phyloP scores from a whole-genome alignment of 1,140 invertebrate species.

The Leptinotarsa undecemlineata region DNA sequence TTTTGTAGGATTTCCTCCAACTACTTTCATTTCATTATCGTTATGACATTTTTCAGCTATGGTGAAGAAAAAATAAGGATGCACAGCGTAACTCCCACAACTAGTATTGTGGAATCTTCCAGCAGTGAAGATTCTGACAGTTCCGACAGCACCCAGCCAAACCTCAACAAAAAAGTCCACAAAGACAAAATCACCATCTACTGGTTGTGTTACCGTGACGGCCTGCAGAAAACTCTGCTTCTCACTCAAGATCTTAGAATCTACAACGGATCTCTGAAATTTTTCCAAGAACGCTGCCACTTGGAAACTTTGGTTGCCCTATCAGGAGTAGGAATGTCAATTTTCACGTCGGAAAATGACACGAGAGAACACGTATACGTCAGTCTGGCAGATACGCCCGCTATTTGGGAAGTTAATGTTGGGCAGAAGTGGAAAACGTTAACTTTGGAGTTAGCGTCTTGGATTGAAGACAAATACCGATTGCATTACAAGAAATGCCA shows the following conservation, averaged over 20 bases:
- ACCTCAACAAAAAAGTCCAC: conserved; percentile 56
- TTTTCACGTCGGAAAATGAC: conserved; percentile 56
- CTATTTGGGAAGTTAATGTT: conserved; percentile 80
- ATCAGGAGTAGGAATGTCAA: conserved; percentile 71
- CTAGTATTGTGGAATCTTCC: conserved; percentile 50
- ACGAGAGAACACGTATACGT: conserved; percentile 54
- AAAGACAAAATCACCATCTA: conserved; percentile 72
- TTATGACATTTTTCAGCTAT: conserved; percentile 58
- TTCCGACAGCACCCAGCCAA: conserved; percentile 54
- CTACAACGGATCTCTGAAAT: conserved; percentile 68
- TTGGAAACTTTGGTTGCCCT: conserved; percentile 73
- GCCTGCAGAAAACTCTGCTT: conserved; percentile 75
- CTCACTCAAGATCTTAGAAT: conserved; percentile 80
- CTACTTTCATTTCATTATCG: not conserved
- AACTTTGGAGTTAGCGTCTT: conserved; percentile 74
- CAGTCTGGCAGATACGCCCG: conserved; percentile 68
- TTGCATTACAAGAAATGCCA: conserved; percentile 71
- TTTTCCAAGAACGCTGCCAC: conserved; percentile 72
- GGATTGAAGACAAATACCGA: conserved; percentile 80
- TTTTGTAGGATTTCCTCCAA: too few species aligned
- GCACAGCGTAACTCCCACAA: conserved; percentile 63
- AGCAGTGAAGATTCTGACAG: conserved; percentile 62
- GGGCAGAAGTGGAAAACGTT: conserved; percentile 78
- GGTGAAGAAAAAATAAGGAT: conserved; percentile 72
- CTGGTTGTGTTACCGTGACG: conserved; percentile 78